Evolutionary conservation across 2,888 invertebrate genomes (phyloP).

Genomic region (Drosophila neotestacea): DNA sequence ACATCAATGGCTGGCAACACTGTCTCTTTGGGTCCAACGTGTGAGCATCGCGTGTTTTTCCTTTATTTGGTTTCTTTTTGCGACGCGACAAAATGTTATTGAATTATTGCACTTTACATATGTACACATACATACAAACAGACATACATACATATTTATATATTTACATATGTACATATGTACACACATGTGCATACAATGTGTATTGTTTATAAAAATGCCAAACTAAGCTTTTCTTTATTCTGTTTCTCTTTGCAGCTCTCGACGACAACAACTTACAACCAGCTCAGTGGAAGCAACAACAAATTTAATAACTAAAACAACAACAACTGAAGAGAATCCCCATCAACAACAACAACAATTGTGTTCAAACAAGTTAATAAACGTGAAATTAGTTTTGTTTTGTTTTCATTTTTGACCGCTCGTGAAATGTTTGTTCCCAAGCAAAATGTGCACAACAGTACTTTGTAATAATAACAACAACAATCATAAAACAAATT

Average conservation of each 20-base stretch:
- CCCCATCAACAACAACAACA: slow-evolving; percentile 12
- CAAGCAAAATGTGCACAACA: slow-evolving; percentile 53
- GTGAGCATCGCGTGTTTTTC: slow-evolving; percentile 56
- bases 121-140: background rate
- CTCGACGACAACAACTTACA: slow-evolving; percentile 41
- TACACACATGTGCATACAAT: slow-evolving; percentile 21
- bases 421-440: slow-evolving; percentile 50
- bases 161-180: background rate
- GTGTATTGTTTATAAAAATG: slow-evolving; percentile 47
- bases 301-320: slow-evolving; percentile 23
- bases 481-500: slow-evolving; percentile 18
- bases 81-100: slow-evolving; percentile 53
- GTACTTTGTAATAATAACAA: slow-evolving; percentile 43
- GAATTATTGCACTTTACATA: slow-evolving; percentile 39
- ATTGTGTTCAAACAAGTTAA: slow-evolving; percentile 33
- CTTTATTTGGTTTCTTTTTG: slow-evolving; percentile 62
- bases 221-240: slow-evolving; percentile 46
- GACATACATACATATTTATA: background rate
- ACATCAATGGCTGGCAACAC: too few relatives aligned
- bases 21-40: slow-evolving; percentile 32
- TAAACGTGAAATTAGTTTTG: slow-evolving; percentile 35
- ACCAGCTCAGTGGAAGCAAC: slow-evolving; percentile 1
- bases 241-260: slow-evolving; percentile 50
- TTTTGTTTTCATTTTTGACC: slow-evolving; percentile 26
- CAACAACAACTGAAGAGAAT: slow-evolving; percentile 13